A percentile compares a stretch with the other conserved stretches of the same genome.
Evolutionary conservation across 2,113 vertebrate genomes (phyloP).

Genomic region (Oxyura jamaicensis): DNA sequence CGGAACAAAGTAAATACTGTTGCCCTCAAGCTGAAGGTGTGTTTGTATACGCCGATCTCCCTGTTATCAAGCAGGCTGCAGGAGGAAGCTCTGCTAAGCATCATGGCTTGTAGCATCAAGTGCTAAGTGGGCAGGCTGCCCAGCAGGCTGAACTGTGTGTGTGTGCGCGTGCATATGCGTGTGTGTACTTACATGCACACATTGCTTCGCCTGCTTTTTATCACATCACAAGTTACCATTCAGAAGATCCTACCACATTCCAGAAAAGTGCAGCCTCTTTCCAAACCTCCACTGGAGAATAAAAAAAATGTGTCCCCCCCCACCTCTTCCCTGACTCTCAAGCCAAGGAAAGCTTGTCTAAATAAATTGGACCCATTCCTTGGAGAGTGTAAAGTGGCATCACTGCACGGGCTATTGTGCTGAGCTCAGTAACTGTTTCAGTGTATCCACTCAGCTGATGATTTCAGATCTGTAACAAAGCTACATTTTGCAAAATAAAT

Average conservation of each 20-base stretch:
- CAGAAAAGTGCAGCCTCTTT: conserved; percentile 30
- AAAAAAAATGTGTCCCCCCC: not conserved
- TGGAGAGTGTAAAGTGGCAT: fast-evolving
- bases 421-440: not conserved
- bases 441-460: not conserved
- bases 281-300: not conserved
- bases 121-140: conserved; percentile 35
- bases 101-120: conserved; percentile 6
- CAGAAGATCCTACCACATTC: conserved; percentile 3
- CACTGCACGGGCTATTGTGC: not conserved
- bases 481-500: not conserved
- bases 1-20: conserved; percentile 38
- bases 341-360: not conserved
- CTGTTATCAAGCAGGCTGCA: conserved; percentile 27
- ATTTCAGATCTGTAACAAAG: not conserved
- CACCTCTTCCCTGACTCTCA: not conserved
- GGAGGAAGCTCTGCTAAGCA: conserved; percentile 29
- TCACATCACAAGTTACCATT: not conserved
- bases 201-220: not conserved
- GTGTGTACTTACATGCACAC: not conserved
- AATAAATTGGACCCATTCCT: not conserved
- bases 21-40: not conserved
- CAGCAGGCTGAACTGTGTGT: not conserved
- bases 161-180: not conserved
- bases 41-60: not conserved